A percentile compares a stretch with the other conserved stretches of the same genome.
Conservation (phyloP, 2,113 vertebrate species). For the Corythaeola cristata region DNA sequence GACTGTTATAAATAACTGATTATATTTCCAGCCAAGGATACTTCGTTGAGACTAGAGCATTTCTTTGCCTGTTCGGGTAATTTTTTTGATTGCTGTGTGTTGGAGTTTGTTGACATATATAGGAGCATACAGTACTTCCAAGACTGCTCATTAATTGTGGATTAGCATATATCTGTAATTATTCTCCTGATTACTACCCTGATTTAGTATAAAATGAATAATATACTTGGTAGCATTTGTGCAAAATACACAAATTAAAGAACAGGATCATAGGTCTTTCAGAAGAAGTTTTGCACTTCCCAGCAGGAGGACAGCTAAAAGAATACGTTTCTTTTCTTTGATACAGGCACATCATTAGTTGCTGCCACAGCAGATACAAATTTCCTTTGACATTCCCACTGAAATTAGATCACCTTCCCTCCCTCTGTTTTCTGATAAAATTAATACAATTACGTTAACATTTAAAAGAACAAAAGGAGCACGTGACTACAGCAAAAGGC, state of each 20-base stretch:
- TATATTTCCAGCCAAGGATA: background rate
- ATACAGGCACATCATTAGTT: background rate
- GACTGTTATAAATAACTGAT: background rate
- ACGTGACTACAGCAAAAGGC: background rate
- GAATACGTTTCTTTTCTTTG: background rate
- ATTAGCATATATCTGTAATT: background rate
- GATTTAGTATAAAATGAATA: background rate
- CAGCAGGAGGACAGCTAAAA: background rate
- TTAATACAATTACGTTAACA: constrained; percentile 36
- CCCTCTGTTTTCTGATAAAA: constrained; percentile 38
- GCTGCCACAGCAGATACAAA: background rate
- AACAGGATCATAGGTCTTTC: background rate
- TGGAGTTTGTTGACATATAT: background rate
- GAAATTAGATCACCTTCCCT: constrained; percentile 36
- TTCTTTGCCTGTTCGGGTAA: background rate
- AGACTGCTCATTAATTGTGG: background rate
- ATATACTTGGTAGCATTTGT: background rate
- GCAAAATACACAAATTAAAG: background rate
- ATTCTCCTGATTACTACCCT: constrained; percentile 18
- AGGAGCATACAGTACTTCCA: background rate
- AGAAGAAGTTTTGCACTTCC: background rate
- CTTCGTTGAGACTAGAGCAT: background rate
- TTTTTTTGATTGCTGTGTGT: background rate
- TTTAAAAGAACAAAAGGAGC: background rate
- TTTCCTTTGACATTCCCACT: constrained; percentile 16